These are phyloP conservation scores for Coreoperca whiteheadi DNA, from an alignment of 2,113 vertebrate genomes.

Conservation along the genomic window DNA sequence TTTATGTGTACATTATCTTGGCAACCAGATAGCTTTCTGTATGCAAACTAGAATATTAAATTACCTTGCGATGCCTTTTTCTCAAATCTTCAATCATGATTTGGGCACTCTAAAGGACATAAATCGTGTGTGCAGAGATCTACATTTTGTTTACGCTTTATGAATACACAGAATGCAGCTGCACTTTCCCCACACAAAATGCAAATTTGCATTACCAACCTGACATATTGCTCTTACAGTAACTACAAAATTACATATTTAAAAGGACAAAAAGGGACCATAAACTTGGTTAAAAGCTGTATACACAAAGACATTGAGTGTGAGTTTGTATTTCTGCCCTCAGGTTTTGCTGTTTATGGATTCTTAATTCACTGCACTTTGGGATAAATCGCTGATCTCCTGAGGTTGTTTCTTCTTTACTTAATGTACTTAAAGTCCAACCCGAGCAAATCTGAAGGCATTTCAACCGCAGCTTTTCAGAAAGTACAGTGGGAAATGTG, in stretches of 20 bases:
- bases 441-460: not conserved
- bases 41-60: constrained; percentile 10
- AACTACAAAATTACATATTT: not conserved
- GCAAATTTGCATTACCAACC: constrained; percentile 2
- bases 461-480: constrained; percentile 5
- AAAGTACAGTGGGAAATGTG: not conserved
- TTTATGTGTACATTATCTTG: constrained; percentile 47
- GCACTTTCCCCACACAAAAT: not conserved
- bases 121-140: not conserved
- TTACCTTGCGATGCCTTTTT: not conserved
- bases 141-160: not conserved
- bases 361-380: constrained; percentile 1
- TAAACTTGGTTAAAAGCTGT: constrained; percentile 3
- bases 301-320: not conserved
- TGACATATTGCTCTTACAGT: not conserved
- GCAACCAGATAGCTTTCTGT: constrained; percentile 7
- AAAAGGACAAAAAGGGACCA: not conserved
- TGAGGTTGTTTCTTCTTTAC: not conserved
- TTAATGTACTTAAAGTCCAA: constrained; percentile 33
- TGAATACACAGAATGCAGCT: not conserved
- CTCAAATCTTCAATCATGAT: not conserved
- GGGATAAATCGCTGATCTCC: not conserved
- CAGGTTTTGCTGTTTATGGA: not conserved
- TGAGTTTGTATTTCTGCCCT: constrained; percentile 3
- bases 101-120: not conserved